Percentiles rank a stretch among this genome's conserved stretches.
Evolutionary conservation across 2,113 vertebrate species (phyloP).

Genomic region (Pavo muticus): DNA sequence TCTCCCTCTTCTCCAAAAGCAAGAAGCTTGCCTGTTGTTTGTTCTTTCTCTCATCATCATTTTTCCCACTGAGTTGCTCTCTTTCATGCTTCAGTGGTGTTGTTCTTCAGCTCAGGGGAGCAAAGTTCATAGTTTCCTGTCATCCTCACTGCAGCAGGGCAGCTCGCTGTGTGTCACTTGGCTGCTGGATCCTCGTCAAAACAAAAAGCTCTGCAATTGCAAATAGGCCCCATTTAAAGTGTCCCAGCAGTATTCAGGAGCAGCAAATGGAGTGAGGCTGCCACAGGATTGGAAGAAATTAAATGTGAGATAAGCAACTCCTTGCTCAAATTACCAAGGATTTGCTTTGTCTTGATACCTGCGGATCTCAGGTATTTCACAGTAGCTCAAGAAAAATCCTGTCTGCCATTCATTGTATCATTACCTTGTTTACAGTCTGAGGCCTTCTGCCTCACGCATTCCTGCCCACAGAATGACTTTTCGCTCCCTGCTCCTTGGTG

Average conservation of each 20-base stretch:
- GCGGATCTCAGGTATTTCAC: background rate
- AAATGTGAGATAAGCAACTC: background rate
- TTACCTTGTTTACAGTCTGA: background rate
- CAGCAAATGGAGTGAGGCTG: background rate
- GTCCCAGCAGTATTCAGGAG: background rate
- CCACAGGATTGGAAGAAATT: background rate
- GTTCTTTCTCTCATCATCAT: background rate
- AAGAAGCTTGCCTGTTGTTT: background rate
- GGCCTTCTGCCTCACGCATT: background rate
- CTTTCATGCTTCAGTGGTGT: rapidly evolving
- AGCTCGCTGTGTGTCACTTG: rapidly evolving
- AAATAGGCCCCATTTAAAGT: rapidly evolving
- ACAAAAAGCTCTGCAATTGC: background rate
- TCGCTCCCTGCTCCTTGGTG: background rate
- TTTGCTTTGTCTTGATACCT: background rate
- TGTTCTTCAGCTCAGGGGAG: background rate
- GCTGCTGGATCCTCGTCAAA: background rate
- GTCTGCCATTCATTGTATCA: background rate
- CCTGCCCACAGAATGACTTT: background rate
- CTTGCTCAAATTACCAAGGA: background rate
- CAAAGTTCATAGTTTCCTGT: rapidly evolving
- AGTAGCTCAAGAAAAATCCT: background rate
- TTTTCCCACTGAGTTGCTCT: background rate
- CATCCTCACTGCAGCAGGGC: rapidly evolving
- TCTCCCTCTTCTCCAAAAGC: background rate